Evolutionary conservation across 1,140 invertebrate species (phyloP).

Genomic region (Pachyrhynchus sulphureomaculatus): DNA sequence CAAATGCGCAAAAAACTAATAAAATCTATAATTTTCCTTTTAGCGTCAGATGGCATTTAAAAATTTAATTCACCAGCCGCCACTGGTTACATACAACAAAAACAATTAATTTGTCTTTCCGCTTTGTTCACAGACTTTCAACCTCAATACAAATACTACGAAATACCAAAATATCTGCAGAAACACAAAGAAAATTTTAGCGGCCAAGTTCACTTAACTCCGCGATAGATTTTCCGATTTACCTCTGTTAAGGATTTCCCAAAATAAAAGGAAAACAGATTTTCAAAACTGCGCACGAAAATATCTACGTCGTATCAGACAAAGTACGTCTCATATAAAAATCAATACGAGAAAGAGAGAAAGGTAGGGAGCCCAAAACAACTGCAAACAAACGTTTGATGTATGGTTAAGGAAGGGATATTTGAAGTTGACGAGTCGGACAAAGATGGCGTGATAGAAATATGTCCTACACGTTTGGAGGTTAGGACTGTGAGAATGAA

Average conservation of each 20-base stretch:
- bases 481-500: slow-evolving; percentile 37
- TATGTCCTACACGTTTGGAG: slow-evolving; percentile 6
- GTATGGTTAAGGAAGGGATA: not conserved
- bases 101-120: not conserved
- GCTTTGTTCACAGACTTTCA: not conserved
- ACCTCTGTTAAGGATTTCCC: slow-evolving; percentile 14
- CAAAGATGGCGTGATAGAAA: not conserved
- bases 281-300: not conserved
- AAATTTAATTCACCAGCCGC: too few species aligned
- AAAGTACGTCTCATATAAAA: slow-evolving; percentile 2
- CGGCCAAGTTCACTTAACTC: slow-evolving; percentile 37
- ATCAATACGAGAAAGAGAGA: slow-evolving; percentile 8
- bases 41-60: too few species aligned
- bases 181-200: slow-evolving; percentile 30
- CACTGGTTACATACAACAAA: not conserved
- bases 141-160: not conserved
- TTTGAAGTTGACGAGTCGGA: not conserved
- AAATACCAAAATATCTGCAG: slow-evolving; percentile 10
- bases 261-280: slow-evolving; percentile 22
- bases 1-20: too few species aligned
- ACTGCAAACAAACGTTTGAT: not conserved
- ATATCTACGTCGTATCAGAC: not conserved
- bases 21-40: too few species aligned
- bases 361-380: not conserved
- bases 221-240: slow-evolving; percentile 21